phyloP scores from a whole-genome alignment of 2,113 vertebrate genomes.

The Misgurnus mizolepis region DNA sequence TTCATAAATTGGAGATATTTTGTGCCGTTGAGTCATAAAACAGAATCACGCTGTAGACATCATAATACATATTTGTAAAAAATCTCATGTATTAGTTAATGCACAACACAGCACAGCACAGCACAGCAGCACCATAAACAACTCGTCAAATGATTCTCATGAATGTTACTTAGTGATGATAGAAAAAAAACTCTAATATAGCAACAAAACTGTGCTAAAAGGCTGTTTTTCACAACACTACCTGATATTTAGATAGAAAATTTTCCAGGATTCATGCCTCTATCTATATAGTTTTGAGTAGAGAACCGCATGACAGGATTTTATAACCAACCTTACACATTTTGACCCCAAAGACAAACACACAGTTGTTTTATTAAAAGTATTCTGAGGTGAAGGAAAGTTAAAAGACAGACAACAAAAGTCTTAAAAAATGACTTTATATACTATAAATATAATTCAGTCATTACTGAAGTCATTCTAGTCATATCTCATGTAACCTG shows the following conservation, averaged over 20 bases:
- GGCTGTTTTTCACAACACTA: too few species aligned
- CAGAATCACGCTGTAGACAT: background rate
- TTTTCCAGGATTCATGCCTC: too few species aligned
- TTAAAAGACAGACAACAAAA: too few species aligned
- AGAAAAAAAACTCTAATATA: slow-evolving; percentile 11
- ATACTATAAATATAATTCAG: background rate
- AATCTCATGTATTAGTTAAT: background rate
- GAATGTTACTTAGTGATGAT: background rate
- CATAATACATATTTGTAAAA: slow-evolving; percentile 16
- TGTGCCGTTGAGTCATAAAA: background rate
- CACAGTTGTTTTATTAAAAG: slow-evolving; percentile 1
- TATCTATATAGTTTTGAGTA: too few species aligned
- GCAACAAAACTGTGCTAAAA: background rate
- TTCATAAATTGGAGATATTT: slow-evolving; percentile 13
- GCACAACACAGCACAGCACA: too few species aligned
- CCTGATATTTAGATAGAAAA: too few species aligned
- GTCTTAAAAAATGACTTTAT: background rate
- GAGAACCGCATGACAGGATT: too few species aligned
- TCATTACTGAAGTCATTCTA: background rate
- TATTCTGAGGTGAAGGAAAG: background rate
- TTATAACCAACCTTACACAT: too few species aligned
- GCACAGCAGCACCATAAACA: background rate
- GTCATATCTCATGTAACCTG: too few species aligned
- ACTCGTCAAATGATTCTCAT: background rate
- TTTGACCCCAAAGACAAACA: background rate